Base-by-base conservation (phyloP, 2,888 invertebrate species). In the Listrodromus nycthemerus region DNA sequence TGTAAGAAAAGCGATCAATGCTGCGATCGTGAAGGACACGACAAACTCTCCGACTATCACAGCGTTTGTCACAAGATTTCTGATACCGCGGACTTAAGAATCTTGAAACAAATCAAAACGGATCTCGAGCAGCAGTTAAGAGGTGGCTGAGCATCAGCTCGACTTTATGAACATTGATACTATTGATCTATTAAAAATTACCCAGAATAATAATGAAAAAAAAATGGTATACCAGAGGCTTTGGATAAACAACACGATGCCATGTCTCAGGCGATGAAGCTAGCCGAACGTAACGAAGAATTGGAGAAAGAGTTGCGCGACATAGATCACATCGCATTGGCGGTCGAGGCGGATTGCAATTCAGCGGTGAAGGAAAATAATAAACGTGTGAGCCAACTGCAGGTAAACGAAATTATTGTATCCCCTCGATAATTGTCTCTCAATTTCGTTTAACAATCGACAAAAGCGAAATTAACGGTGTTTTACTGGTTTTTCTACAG, bases 301-400 rank as follows among this genome's bases (percentile, higher is more conserved):
- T 92, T 97, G 71, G 96, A 97, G 92, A 95, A 95, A 81, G 96
- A 97, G 92, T 90, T 97, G 85, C 95, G 95, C 86, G 96, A 96
- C 90, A 95, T 97, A 67, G 97, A 97, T 91, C 94, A 95, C 86
- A 95, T 97, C 85, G 97, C 97, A 1, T 92, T 97, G 82, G 95
- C 95, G 85, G 96, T 97, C 13, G 97, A 97, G 94, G 95, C 96
- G 50, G 96, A 97, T 90, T 97, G 97, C 85, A 97, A 97, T 91
- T 95, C 95, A 74, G 95, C 95, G 86, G 94, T 97, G 24, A 95
- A 95, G 88, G 94, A 94, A 82, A 95, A 96, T 91, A 94, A 95
- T 83, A 93, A 91, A 79, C 94, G 94, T 91, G 93, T 95, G 24
- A 92, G 91, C 77, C 93, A 89, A 86, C 93, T 89, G 85, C 92